Evolutionary conservation across 2,888 invertebrate species (phyloP), one percentile per base, ranked within the genome.

Genomic region (Panopea generosa): DNA sequence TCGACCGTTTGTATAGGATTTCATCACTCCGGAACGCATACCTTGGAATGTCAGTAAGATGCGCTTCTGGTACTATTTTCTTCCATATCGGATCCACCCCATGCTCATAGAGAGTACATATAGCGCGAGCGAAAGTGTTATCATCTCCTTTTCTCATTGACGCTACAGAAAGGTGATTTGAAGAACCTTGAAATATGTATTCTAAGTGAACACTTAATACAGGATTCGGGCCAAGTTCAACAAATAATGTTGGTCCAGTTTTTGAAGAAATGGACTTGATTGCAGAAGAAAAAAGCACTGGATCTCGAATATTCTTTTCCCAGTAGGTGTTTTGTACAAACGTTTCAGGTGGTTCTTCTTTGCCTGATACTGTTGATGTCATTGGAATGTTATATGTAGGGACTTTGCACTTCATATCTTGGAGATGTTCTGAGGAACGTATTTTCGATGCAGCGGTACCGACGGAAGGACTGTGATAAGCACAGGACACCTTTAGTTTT

Each of bases 401-500:
- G 11, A 33, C 11, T 33, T 11, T 11, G 11, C 4, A 11, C 11
- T 33, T 33, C 11, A 33, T 33, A 33, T 33, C 11, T 11, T 11
- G 33, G 11, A 67, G 49, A n/a, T n/a, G n/a, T n/a, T n/a, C n/a
- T 33, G 61, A 26, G 40, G 20, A 59, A 6, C 84, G 52, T 14
- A 52, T 22, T 18, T 52, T 52, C 16, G 61, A 57, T 27, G 73
- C 74, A 16, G 60, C 57, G 16, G 74, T 65, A n/a, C 52, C 55
- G 11, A 77, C 73, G 49, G 68, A 66, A 9, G 66, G 67, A 60
- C 84, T 84, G 59, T 86, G 86, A 26, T 81, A 86, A 4, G 83
- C 86, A 62, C 78, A 74, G 43, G 57, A n/a, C 6, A 77, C 82
- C 18, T 63, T 40, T 38, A 63, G n/a, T 3, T 40, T 33, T 2